Evolutionary conservation across 2,113 vertebrate species (phyloP), one percentile per base, ranked within the genome.

Genomic region (Malurus elegans): DNA sequence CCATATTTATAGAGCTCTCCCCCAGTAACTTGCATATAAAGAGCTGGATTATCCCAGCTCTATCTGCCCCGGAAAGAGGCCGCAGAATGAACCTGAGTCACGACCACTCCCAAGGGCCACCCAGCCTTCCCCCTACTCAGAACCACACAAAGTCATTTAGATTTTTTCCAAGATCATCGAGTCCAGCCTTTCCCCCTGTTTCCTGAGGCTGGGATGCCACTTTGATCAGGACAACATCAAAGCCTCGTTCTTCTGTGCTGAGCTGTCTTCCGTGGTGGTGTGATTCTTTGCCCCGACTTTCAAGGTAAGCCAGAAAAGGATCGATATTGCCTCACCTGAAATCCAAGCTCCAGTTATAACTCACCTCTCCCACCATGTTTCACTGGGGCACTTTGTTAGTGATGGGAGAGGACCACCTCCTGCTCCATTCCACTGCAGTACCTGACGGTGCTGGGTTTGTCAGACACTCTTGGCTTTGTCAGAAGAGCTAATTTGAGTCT

Each of bases 1-100:
- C 73, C 61, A 60, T 76, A 91, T 96, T 95, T 89, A 95, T 87
- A 70, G 72, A 83, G 82, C 64, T 95, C 44, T 85, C 19, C 44
- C 60, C 53, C 29, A 48, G 71, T 42, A 69, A 44, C 88, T 90
- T 79, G 90, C 85, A 88, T 94, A 88, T 57, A 95, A 95, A 94
- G 32, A 69, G 75, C 48, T 93, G 80, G 74, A 89, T 79, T 93
- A 85, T 66, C 47, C 23, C 67, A 83, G 48, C 18, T 38, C 38
- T 38, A 38, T 38, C n/a, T 92, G 50, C 58, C 51, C 64, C 72
- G 82, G 71, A 42, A 88, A 28, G 31, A 75, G 45, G 56, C 25
- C 0, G 0, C 67, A 74, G 47, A 90, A 70, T 32, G 64, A 69
- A 57, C 72, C 23, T 36, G 38, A 71, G 38, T 36, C 36, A 47